These are phyloP conservation scores for Virgularia gustaviana DNA, from an alignment of 92 coral and sea anemone species.

Conservation along the genomic window DNA sequence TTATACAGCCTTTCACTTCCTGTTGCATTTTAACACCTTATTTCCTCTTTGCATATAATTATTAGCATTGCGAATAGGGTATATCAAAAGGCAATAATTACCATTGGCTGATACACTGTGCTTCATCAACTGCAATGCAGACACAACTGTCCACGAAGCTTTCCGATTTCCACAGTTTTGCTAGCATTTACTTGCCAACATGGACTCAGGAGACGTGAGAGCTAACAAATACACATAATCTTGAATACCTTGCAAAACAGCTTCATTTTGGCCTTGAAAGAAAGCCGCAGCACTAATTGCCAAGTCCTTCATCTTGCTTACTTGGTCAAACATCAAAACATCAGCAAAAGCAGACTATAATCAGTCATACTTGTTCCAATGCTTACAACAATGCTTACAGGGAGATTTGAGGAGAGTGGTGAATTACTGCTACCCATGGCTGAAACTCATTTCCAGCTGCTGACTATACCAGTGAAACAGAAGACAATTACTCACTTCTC, in stretches of 20 bases:
- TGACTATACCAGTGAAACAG: too few species aligned
- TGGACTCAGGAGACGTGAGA: constrained; percentile 41
- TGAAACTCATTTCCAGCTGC: too few species aligned
- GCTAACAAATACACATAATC: constrained; percentile 49
- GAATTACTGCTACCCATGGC: too few species aligned
- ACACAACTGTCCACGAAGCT: not conserved
- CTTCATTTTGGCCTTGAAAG: constrained; percentile 45
- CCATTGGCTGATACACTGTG: constrained; percentile 1
- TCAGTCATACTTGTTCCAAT: constrained; percentile 50
- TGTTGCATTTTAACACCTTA: too few species aligned
- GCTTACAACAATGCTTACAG: too few species aligned
- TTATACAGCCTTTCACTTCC: too few species aligned
- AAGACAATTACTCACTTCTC: too few species aligned
- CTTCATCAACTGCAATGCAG: not conserved
- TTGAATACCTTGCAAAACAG: constrained; percentile 40
- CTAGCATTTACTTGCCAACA: not conserved
- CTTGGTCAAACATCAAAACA: constrained; percentile 69
- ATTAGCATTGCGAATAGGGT: too few species aligned
- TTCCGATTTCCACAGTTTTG: not conserved
- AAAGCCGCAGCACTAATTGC: constrained; percentile 61
- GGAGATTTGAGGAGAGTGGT: too few species aligned
- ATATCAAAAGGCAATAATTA: not conserved
- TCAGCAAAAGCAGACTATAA: constrained; percentile 54
- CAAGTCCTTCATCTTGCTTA: constrained; percentile 36
- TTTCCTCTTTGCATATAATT: too few species aligned